phyloP scores from a whole-genome alignment of 2,113 vertebrate genomes.

The Lepidothrix coronata region DNA sequence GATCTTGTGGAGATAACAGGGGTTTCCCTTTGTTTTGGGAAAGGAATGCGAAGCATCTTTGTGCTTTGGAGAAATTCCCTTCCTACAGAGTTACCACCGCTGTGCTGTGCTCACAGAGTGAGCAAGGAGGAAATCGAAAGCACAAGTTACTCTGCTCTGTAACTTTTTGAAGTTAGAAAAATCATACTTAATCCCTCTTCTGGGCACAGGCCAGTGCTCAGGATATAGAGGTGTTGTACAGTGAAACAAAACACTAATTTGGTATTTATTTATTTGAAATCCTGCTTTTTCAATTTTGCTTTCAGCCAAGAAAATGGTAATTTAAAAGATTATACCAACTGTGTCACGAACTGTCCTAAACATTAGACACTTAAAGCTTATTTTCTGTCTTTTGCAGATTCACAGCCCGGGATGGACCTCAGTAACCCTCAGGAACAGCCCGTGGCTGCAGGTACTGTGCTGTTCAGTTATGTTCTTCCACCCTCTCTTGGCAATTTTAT shows the following conservation, averaged over 20 bases:
- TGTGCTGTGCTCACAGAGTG: not conserved
- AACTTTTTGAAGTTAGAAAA: not conserved
- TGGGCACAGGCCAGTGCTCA: not conserved
- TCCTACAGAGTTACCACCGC: fast-evolving
- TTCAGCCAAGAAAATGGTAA: not conserved
- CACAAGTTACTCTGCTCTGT: not conserved
- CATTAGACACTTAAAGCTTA: not conserved
- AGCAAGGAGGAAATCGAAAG: not conserved
- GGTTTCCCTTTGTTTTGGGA: not conserved
- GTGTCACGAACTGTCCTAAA: not conserved
- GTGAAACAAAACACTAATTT: not conserved
- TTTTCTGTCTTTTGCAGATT: constrained; percentile 66
- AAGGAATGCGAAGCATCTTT: not conserved
- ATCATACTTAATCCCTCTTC: not conserved
- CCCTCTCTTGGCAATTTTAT: not conserved
- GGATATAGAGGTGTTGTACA: not conserved
- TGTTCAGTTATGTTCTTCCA: not conserved
- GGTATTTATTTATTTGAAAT: not conserved
- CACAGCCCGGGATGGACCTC: constrained; percentile 64
- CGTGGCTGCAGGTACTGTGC: constrained; percentile 68
- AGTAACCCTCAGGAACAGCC: constrained; percentile 70
- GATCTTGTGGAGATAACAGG: not conserved
- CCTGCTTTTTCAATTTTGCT: not conserved
- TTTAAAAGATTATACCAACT: not conserved
- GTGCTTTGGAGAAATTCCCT: not conserved